Evolutionary conservation across 2,797 vertebrate genomes (phyloP).

Genomic region (Neosilurus mollespiculum): DNA sequence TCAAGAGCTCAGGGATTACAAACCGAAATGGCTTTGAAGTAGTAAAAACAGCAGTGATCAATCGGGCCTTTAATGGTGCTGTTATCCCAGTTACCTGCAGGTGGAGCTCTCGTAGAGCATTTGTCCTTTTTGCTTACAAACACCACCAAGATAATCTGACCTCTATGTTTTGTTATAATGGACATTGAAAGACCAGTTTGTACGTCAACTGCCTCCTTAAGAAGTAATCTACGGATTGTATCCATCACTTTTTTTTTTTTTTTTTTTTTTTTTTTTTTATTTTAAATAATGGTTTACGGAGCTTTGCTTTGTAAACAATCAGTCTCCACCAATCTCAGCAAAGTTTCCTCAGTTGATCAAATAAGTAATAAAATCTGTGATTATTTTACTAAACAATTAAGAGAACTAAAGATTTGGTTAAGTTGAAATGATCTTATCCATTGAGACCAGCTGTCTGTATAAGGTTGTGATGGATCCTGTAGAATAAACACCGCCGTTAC

Average conservation of each 20-base stretch:
- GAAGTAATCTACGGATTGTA: neutral
- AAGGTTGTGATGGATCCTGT: neutral
- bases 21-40: neutral
- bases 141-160: neutral
- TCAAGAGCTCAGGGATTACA: conserved; percentile 24
- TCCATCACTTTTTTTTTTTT: neutral
- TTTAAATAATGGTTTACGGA: no score
- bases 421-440: neutral
- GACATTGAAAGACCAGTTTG: neutral
- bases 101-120: conserved; percentile 27
- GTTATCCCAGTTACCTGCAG: conserved; percentile 35
- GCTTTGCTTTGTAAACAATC: neutral
- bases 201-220: neutral
- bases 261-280: no score
- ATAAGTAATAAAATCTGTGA: neutral
- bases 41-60: neutral
- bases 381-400: neutral
- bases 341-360: neutral
- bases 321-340: neutral
- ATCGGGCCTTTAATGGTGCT: conserved; percentile 2
- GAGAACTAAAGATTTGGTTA: neutral
- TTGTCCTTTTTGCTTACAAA: neutral
- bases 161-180: neutral
- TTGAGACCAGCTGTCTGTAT: neutral
- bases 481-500: neutral